Evolutionary conservation across 2,888 invertebrate species (phyloP), one percentile per base, ranked within the genome.

Genomic region (Agrochola macilenta): DNA sequence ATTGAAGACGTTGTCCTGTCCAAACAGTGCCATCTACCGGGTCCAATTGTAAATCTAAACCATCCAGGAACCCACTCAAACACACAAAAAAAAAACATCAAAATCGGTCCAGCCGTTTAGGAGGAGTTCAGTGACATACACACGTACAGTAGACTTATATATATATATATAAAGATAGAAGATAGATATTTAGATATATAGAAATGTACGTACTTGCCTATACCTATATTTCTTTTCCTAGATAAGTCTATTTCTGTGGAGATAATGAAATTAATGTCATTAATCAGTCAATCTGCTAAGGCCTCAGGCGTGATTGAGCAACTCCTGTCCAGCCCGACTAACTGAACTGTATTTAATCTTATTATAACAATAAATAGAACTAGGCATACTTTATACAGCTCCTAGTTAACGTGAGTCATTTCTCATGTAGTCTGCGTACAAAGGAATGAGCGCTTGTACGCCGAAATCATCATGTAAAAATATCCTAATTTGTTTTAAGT

Each of bases 381-480:
- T 58, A 66, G 30, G 71, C 35, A 66, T 79, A 64, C 35, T 64
- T 35, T 78, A 26, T 17, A 58, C n/a, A 68, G 39, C 26, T n/a
- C 23, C 52, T 78, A 43, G 58, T 66, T 60, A 76, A n/a, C 77
- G 63, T 81, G 81, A 81, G 57, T 84, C 84, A 81, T 46, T 79
- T 17, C 66, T 49, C 58, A 58, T 69, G 65, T 46, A 79, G 64
- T 76, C 26, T 76, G 26, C 78, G 82, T 35, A 76, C 58, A 83
- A 83, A 83, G 79, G 78, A 83, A 78, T 43, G 79, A 63, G 35
- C 35, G n/a, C 43, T 20, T 43, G 58, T 81, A 71, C 80, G 79
- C 35, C 43, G 83, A 80, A 81, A 35, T 69, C 63, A 69, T 69
- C 23, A 68, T 83, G 83, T 70, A 79, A 83, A 79, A 83, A 83